These are phyloP conservation scores for Hyaena hyaena DNA, from an alignment of 2,113 vertebrate species.

Conservation along the genomic window DNA sequence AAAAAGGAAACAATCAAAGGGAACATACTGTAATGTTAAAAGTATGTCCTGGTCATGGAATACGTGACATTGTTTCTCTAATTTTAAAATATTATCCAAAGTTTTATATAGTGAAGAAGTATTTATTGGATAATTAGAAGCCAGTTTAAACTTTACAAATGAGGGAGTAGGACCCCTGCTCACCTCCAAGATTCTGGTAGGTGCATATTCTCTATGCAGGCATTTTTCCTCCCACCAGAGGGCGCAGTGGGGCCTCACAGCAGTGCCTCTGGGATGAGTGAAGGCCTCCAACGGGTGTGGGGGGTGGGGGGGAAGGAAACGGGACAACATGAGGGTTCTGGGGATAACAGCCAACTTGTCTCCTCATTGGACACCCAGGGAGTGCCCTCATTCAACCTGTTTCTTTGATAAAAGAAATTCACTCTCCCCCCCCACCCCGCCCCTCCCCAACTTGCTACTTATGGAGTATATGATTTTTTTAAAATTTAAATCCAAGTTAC, in stretches of 20 bases:
- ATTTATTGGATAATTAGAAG: neutral
- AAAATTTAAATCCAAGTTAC: too few relatives aligned
- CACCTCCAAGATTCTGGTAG: neutral
- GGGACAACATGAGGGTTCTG: neutral
- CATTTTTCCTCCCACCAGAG: neutral
- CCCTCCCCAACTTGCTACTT: too few relatives aligned
- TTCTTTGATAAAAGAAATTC: neutral
- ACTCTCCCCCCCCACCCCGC: too few relatives aligned
- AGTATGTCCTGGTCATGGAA: neutral
- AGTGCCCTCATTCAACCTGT: neutral
- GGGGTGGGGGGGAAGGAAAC: too few relatives aligned
- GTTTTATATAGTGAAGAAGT: neutral
- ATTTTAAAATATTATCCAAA: neutral
- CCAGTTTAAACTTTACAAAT: neutral
- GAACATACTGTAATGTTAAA: neutral
- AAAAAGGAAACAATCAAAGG: neutral
- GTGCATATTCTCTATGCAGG: neutral
- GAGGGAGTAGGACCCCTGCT: neutral
- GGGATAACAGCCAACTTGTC: neutral
- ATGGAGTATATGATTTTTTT: neutral
- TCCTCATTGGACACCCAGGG: neutral
- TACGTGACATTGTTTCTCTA: neutral
- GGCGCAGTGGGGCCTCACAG: neutral
- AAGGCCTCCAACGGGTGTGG: neutral
- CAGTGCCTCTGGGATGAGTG: neutral